phyloP scores from a whole-genome alignment of 2,888 invertebrate species.

The Gortyna flavago region DNA sequence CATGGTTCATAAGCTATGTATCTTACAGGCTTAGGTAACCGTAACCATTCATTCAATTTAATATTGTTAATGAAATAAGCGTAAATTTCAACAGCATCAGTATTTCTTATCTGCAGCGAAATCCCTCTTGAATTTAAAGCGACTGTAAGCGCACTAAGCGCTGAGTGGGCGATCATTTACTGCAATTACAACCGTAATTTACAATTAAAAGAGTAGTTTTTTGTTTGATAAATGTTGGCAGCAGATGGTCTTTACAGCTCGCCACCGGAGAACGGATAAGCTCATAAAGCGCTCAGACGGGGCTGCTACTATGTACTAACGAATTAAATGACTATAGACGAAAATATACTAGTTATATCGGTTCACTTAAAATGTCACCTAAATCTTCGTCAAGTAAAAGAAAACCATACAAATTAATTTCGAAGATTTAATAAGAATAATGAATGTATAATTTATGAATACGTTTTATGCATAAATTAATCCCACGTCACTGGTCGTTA shows the following conservation, averaged over 20 bases:
- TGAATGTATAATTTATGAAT: constrained; percentile 1
- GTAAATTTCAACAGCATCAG: constrained; percentile 9
- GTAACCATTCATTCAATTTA: constrained; percentile 10
- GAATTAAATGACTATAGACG: constrained; percentile 38
- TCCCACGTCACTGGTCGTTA: constrained; percentile 24
- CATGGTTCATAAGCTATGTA: background rate
- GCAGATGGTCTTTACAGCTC: constrained; percentile 68
- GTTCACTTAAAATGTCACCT: constrained; percentile 19
- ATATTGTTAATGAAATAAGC: constrained; percentile 18
- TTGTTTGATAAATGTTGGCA: constrained; percentile 66
- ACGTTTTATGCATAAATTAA: constrained; percentile 47
- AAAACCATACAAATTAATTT: constrained; percentile 21
- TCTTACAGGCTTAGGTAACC: constrained; percentile 1
- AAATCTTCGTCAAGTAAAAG: constrained; percentile 5
- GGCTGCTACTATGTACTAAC: constrained; percentile 47
- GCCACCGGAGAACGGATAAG: constrained; percentile 60
- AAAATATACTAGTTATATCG: constrained; percentile 12
- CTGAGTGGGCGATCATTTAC: constrained; percentile 53
- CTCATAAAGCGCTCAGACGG: constrained; percentile 60
- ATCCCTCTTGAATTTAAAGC: constrained; percentile 48
- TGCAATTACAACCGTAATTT: constrained; percentile 66
- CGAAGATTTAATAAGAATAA: constrained; percentile 9
- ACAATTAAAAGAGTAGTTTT: constrained; percentile 65
- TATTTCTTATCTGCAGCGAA: constrained; percentile 35
- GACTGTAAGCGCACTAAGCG: constrained; percentile 45